Percentiles rank a stretch among this genome's conserved stretches.
These are phyloP conservation scores for Nemoura dubitans DNA, from an alignment of 2,888 invertebrate genomes.

Conservation along the genomic window DNA sequence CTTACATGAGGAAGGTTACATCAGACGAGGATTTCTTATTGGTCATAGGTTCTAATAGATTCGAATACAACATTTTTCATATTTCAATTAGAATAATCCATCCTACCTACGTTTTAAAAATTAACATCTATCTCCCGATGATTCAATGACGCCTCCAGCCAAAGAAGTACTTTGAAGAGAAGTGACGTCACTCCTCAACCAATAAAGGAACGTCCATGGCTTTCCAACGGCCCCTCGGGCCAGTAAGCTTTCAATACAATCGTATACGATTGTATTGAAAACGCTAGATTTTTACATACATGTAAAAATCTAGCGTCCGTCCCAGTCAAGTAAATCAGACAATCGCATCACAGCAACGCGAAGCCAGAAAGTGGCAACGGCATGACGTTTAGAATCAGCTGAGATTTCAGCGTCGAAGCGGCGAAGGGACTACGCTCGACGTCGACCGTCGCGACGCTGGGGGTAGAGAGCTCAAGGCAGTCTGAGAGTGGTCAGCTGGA, in stretches of 20 bases:
- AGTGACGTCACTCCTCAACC: background rate
- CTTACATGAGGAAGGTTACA: too few relatives aligned
- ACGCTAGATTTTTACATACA: too few relatives aligned
- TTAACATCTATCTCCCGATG: too few relatives aligned
- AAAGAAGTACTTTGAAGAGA: background rate
- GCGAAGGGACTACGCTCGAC: background rate
- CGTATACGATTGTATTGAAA: too few relatives aligned
- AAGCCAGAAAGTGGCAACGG: background rate
- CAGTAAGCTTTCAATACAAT: too few relatives aligned
- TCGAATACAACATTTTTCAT: background rate
- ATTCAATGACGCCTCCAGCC: background rate
- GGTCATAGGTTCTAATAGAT: slow-evolving; percentile 36
- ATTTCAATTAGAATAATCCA: too few relatives aligned
- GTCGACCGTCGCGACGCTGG: background rate
- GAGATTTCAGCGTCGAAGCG: background rate
- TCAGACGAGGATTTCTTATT: too few relatives aligned
- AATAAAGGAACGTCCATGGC: background rate
- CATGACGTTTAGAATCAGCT: too few relatives aligned
- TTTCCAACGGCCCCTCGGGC: background rate
- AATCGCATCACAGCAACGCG: background rate
- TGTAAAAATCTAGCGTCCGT: background rate
- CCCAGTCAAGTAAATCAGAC: background rate
- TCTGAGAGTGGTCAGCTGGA: background rate
- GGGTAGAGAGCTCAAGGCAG: background rate
- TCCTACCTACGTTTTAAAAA: too few relatives aligned